Base-by-base conservation (phyloP, 2,888 invertebrate genomes). In the Xanthorhoe spadicearia region DNA sequence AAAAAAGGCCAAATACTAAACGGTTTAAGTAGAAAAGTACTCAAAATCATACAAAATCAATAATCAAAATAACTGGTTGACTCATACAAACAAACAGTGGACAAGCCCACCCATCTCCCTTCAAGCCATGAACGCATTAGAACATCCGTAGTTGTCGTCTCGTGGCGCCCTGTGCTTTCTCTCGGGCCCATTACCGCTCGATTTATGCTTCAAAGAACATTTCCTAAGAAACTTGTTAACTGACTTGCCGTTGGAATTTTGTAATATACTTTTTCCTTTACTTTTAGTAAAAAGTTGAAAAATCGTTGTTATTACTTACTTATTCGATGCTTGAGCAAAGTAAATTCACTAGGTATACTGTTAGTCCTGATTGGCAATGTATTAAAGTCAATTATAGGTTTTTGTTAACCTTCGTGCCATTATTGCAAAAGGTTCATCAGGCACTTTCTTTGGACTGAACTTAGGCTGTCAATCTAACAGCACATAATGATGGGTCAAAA, bases 111-210 rank as follows among this genome's bases (percentile, higher is more conserved):
- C 57, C 52, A 38, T 62, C 15, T 61, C 15, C 57, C 52, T 60
- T 23, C 48, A 10, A 66, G 60, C 19, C 50, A 56, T 59, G 56
- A 48, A 63, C 55, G 52, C 79, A 70, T 73, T 71, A 78, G 75
- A 74, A 79, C 78, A 83, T 83, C 81, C 80, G 79, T 72, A 69
- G 65, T 68, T 69, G 74, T 75, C 66, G 70, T 68, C 54, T 61
- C 53, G 56, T 68, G 63, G 60, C 56, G 51, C 54, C 55, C 46
- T 13, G 23, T 51, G 66, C 62, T 62, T 69, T 69, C 52, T 59
- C 64, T 56, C 43, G 9, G 58, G 50, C 48, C 59, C 50, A 52
- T 52, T 55, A 62, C 61, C 28, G 56, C 64, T 68, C 73, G 68
- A 55, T 54, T 59, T 28, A 59, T 59, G 28, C 50, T 54, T 64